Evolutionary conservation across 2,888 invertebrate species (phyloP).

Genomic region (Amblyjoppa proteus): DNA sequence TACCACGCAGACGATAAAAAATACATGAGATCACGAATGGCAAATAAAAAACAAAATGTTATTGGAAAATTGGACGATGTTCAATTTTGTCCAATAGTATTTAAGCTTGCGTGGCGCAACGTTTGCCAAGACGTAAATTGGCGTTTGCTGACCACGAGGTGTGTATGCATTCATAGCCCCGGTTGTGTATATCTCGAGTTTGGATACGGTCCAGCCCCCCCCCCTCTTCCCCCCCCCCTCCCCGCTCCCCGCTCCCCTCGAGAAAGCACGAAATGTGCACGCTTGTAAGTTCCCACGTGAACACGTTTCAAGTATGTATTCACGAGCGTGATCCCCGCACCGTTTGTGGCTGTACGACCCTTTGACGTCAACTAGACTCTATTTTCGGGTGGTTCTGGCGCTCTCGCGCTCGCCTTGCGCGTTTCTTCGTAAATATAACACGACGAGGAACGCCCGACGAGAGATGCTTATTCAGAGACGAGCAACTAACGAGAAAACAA

Average conservation of each 20-base stretch:
- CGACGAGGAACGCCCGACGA: slow-evolving; percentile 27
- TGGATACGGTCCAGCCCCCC: slow-evolving; percentile 17
- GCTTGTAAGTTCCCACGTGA: slow-evolving; percentile 39
- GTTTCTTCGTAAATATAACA: slow-evolving; percentile 51
- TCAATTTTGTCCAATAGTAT: not conserved
- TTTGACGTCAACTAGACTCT: slow-evolving; percentile 61
- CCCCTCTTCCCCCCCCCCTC: not conserved
- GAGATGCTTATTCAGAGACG: slow-evolving; percentile 9
- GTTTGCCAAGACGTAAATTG: not conserved
- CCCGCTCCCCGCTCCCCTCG: not conserved
- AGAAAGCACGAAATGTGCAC: slow-evolving; percentile 24
- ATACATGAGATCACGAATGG: not conserved
- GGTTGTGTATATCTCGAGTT: not conserved
- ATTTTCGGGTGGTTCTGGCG: slow-evolving; percentile 50
- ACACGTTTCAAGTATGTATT: slow-evolving; percentile 28
- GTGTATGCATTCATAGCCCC: not conserved
- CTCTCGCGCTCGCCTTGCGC: slow-evolving; percentile 17
- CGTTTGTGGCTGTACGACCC: slow-evolving; percentile 26
- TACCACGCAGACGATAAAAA: not conserved
- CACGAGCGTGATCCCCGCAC: slow-evolving; percentile 9
- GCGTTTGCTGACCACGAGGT: slow-evolving; percentile 31
- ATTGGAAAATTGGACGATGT: not conserved
- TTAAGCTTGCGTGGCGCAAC: not conserved
- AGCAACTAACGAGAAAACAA: not conserved
- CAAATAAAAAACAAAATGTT: not conserved